phyloP scores from a whole-genome alignment of 2,113 vertebrate genomes.

The Hiodon tergisus region DNA sequence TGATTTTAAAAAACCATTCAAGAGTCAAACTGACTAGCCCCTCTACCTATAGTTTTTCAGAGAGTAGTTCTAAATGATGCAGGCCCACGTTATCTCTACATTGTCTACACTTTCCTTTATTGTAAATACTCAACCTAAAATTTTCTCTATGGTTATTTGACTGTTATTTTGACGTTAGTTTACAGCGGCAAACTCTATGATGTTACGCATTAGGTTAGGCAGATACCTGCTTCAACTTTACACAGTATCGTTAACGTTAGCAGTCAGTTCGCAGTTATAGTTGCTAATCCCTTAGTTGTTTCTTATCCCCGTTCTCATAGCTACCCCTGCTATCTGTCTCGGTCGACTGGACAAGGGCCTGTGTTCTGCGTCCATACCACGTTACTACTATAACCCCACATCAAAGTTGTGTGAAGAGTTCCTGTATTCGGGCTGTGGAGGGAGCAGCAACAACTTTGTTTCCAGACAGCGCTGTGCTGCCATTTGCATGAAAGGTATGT shows the following conservation, averaged over 20 bases:
- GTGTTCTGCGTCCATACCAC: conserved; percentile 74
- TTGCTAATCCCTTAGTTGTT: background rate
- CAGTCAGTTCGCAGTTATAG: background rate
- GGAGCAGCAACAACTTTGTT: conserved; percentile 86
- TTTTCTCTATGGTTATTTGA: no score
- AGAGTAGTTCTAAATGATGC: no score
- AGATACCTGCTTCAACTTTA: background rate
- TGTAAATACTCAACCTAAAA: no score
- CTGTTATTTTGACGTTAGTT: no score
- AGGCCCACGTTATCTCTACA: no score
- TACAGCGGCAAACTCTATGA: no score
- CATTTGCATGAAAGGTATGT: conserved; percentile 71
- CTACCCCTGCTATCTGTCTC: conserved; percentile 71
- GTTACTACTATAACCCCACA: conserved; percentile 78
- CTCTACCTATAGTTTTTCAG: no score
- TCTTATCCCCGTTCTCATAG: conserved; percentile 40
- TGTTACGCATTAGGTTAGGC: no score
- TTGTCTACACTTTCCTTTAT: no score
- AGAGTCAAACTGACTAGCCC: no score
- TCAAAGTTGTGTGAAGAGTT: conserved; percentile 74
- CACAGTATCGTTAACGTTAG: background rate
- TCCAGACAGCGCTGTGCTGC: conserved; percentile 60
- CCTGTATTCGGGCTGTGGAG: conserved; percentile 79
- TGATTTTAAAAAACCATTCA: no score
- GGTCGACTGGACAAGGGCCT: conserved; percentile 73